These are phyloP conservation scores for Cricetomys ansorgei DNA, from an alignment of 2,113 vertebrate species.

Conservation along the genomic window DNA sequence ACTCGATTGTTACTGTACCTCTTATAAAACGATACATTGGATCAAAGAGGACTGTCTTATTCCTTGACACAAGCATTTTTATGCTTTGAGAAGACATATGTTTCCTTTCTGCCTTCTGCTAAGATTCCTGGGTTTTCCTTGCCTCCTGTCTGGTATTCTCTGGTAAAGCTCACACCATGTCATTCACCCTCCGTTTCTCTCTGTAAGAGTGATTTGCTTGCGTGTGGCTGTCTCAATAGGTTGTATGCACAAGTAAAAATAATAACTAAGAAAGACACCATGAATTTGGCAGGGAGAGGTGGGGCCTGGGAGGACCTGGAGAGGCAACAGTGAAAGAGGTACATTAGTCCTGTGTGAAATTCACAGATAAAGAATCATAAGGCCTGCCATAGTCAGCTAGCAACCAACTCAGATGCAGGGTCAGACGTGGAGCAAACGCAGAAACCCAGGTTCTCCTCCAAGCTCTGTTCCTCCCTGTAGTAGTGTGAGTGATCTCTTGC, in stretches of 20 bases:
- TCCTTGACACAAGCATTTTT: background rate
- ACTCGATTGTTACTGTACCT: constrained; percentile 3
- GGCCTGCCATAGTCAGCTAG: rapidly evolving
- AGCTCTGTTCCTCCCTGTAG: background rate
- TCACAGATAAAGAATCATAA: background rate
- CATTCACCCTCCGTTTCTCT: background rate
- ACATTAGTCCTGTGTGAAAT: background rate
- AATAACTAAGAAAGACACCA: background rate
- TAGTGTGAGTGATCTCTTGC: background rate
- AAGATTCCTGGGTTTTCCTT: background rate
- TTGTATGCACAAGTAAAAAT: background rate
- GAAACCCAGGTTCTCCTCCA: rapidly evolving
- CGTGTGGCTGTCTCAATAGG: background rate
- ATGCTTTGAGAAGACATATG: background rate
- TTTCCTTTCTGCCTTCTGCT: background rate
- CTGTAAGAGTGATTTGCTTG: background rate
- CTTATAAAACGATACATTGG: background rate
- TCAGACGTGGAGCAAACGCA: background rate
- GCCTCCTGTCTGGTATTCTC: background rate
- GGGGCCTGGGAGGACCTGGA: background rate
- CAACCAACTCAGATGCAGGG: rapidly evolving
- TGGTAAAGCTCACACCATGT: background rate
- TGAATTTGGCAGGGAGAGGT: background rate
- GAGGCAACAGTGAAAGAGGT: background rate
- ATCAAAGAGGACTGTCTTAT: background rate